Conservation (phyloP, 2,113 vertebrate species). For the Phyllopteryx taeniolatus region DNA sequence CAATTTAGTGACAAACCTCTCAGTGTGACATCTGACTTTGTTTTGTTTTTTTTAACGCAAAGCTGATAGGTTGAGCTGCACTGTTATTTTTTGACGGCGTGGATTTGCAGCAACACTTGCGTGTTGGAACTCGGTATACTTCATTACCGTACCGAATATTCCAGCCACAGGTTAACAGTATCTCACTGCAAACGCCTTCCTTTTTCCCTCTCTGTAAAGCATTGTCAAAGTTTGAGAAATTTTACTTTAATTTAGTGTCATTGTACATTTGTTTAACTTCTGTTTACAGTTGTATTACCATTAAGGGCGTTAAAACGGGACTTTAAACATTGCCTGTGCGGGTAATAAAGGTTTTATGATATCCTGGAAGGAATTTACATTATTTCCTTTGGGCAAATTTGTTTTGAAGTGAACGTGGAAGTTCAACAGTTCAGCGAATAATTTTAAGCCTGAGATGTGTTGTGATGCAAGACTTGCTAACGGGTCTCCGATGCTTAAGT, state of each 20-base stretch:
- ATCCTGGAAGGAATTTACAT: neutral
- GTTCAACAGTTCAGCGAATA: slow-evolving; percentile 36
- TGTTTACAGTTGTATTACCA: neutral
- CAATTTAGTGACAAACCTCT: neutral
- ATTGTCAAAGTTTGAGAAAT: neutral
- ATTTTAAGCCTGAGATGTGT: slow-evolving; percentile 33
- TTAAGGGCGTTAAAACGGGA: neutral
- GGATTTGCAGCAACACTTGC: neutral
- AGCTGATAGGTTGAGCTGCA: no score
- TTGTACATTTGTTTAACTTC: neutral
- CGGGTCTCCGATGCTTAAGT: slow-evolving; percentile 40
- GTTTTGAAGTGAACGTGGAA: neutral
- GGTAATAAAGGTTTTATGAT: neutral
- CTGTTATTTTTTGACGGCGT: neutral
- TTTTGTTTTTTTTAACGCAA: neutral
- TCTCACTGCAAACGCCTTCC: neutral
- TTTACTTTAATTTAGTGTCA: neutral
- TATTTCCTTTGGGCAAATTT: neutral
- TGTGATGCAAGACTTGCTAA: slow-evolving; percentile 45
- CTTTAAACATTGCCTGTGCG: neutral
- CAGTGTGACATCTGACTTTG: neutral
- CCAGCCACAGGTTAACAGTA: neutral
- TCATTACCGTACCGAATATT: neutral
- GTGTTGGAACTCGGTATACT: neutral
- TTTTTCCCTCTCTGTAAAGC: neutral